Percentiles rank a stretch among this genome's conserved stretches.
phyloP scores from a whole-genome alignment of 1,140 invertebrate species.

The Cherax destructor region DNA sequence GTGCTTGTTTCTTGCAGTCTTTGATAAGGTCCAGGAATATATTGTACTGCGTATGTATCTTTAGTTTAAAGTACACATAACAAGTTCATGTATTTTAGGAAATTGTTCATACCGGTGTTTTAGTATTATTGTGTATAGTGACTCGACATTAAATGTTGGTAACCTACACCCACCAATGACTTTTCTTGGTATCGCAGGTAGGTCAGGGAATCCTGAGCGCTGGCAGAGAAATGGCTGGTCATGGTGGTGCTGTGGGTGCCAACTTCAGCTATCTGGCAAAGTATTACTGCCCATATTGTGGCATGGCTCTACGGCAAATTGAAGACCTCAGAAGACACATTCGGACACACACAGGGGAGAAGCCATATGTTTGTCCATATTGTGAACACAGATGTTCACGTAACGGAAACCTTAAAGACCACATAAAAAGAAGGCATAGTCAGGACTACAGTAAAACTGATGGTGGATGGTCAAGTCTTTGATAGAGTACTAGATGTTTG shows the following conservation, averaged over 20 bases:
- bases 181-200: constrained; percentile 60
- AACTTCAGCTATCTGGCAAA: constrained; percentile 7
- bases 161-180: constrained; percentile 27
- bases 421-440: constrained; percentile 33
- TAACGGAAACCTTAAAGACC: constrained; percentile 45
- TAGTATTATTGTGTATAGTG: neutral
- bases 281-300: constrained; percentile 49
- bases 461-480: neutral
- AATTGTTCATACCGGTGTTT: too few relatives aligned
- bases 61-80: too few relatives aligned
- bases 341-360: constrained; percentile 55
- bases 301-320: constrained; percentile 41
- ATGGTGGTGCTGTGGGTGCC: neutral
- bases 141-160: neutral
- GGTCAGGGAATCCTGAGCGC: constrained; percentile 3
- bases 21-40: too few relatives aligned
- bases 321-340: constrained; percentile 40
- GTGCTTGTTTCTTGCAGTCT: too few relatives aligned
- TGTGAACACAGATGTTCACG: constrained; percentile 49
- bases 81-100: too few relatives aligned
- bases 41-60: too few relatives aligned
- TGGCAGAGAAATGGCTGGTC: neutral
- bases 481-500: neutral
- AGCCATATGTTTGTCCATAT: constrained; percentile 48
- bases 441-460: neutral